Percentiles rank a stretch among this genome's conserved stretches.
phyloP scores from a whole-genome alignment of 2,888 invertebrate genomes.

The Eristalis arbustorum region DNA sequence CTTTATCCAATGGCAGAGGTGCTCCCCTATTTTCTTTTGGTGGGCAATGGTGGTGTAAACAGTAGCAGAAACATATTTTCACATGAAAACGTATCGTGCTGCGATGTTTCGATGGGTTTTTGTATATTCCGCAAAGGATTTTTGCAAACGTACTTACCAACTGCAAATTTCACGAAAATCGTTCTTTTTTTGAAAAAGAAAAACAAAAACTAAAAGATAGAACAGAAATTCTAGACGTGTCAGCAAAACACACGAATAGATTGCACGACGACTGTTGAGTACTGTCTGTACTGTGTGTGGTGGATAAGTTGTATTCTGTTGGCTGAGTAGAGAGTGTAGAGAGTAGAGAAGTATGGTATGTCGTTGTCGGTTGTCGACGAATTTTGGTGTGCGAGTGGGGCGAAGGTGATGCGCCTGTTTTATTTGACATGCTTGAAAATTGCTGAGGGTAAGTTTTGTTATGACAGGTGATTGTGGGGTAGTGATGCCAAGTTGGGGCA shows the following conservation, averaged over 20 bases:
- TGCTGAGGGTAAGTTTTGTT: constrained; percentile 52
- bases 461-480: constrained; percentile 32
- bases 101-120: constrained; percentile 9
- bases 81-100: constrained; percentile 34
- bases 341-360: constrained; percentile 15
- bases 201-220: constrained; percentile 59
- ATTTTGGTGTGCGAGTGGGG: constrained; percentile 56
- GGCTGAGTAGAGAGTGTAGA: neutral
- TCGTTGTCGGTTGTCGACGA: constrained; percentile 60
- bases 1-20: constrained; percentile 25
- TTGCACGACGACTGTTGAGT: constrained; percentile 61
- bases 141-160: constrained; percentile 59
- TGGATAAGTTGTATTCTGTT: constrained; percentile 50
- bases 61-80: constrained; percentile 68
- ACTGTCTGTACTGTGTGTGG: constrained; percentile 59
- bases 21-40: constrained; percentile 42
- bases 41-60: constrained; percentile 47
- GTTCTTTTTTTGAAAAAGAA: constrained; percentile 5
- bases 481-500: constrained; percentile 23
- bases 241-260: constrained; percentile 68
- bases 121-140: constrained; percentile 8
- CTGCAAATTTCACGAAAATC: constrained; percentile 37
- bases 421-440: constrained; percentile 39
- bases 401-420: constrained; percentile 58
- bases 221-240: constrained; percentile 70